phyloP scores from a whole-genome alignment of 1,140 invertebrate species.

The Solenopsis fugax region DNA sequence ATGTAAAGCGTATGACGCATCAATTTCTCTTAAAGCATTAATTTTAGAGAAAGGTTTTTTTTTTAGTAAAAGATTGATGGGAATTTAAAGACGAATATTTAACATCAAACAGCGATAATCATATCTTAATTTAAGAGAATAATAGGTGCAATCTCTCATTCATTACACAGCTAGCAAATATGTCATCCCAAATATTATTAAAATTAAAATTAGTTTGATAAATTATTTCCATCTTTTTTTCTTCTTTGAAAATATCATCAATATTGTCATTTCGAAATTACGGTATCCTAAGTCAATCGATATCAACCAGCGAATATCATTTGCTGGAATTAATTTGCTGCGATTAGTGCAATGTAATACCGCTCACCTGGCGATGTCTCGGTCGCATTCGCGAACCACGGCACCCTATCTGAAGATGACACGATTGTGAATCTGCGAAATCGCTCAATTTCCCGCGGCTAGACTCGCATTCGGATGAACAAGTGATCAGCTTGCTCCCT shows the following conservation, averaged over 20 bases:
- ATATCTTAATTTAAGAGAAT: neutral
- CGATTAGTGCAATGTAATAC: constrained; percentile 7
- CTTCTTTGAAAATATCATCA: neutral
- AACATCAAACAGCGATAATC: neutral
- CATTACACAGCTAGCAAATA: neutral
- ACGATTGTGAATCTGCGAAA: constrained; percentile 3
- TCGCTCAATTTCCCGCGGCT: constrained; percentile 10
- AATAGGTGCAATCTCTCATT: neutral
- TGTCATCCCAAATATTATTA: neutral
- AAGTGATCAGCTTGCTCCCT: constrained; percentile 3
- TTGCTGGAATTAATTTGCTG: neutral
- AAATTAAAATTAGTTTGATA: neutral
- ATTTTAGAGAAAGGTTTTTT: neutral
- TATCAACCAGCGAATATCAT: neutral
- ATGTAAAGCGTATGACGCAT: constrained; percentile 1
- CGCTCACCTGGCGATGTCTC: constrained; percentile 16
- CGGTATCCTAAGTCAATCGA: neutral
- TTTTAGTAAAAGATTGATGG: constrained; percentile 12
- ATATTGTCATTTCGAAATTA: neutral
- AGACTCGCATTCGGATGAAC: neutral
- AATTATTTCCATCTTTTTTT: neutral
- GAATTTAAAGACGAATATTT: neutral
- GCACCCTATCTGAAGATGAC: neutral
- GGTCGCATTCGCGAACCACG: neutral
- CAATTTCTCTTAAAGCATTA: constrained; percentile 14